Conservation (phyloP, 2,888 invertebrate species). For the Trichogramma dendrolimi region DNA sequence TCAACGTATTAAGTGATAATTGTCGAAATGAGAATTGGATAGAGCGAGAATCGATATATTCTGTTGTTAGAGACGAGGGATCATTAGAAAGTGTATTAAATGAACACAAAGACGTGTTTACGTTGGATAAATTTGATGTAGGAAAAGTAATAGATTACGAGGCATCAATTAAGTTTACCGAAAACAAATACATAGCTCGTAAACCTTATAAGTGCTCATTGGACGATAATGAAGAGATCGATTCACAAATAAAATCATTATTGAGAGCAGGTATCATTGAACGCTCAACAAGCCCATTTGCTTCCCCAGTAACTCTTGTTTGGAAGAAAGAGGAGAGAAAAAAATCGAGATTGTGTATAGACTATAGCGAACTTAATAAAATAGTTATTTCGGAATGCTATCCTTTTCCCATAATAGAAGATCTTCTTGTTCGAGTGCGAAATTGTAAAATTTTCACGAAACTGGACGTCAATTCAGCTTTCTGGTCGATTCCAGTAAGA, state of each 20-base stretch:
- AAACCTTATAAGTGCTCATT: conserved; percentile 29
- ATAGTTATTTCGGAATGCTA: conserved; percentile 27
- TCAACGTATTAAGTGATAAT: conserved; percentile 1
- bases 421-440: conserved; percentile 23
- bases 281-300: conserved; percentile 34
- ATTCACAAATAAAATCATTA: conserved; percentile 28
- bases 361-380: conserved; percentile 36
- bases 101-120: conserved; percentile 25
- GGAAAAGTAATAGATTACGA: conserved; percentile 25
- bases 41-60: conserved; percentile 1
- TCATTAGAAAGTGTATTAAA: conserved; percentile 5
- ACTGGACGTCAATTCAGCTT: conserved; percentile 9
- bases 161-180: conserved; percentile 24
- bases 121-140: conserved; percentile 25
- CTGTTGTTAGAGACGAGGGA: not conserved
- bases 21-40: not conserved
- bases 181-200: conserved; percentile 25
- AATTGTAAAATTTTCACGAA: conserved; percentile 12
- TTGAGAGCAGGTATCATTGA: conserved; percentile 34
- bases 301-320: conserved; percentile 33
- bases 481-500: conserved; percentile 27
- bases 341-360: conserved; percentile 39
- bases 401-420: conserved; percentile 29
- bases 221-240: conserved; percentile 31
- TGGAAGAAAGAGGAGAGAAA: conserved; percentile 36